These are phyloP conservation scores for Beroe forskalii DNA, from an alignment of 37 sponge, comb jelly and placozoan species.

Conservation along the genomic window DNA sequence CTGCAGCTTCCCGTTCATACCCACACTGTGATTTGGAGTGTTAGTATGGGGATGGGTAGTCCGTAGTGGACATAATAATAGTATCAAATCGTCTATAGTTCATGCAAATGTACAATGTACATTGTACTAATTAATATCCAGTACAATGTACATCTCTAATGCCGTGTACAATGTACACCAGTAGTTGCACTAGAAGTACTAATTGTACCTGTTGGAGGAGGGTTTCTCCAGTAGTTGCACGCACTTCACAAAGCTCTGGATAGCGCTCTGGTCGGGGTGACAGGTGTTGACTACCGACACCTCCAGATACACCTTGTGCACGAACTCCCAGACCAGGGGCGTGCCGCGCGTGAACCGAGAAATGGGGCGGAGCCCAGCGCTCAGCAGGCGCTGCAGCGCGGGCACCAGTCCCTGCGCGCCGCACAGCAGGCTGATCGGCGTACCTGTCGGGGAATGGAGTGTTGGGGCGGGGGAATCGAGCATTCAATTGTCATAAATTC, in stretches of 20 bases:
- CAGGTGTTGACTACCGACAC: conserved; percentile 23
- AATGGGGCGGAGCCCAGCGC: conserved; percentile 7
- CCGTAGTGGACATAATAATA: too few relatives aligned
- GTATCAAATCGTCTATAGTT: too few relatives aligned
- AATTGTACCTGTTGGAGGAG: conserved; percentile 1
- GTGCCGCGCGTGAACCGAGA: conserved; percentile 40
- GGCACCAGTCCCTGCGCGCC: conserved; percentile 49
- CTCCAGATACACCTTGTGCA: conserved; percentile 56
- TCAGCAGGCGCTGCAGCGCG: conserved; percentile 18
- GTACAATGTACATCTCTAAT: too few relatives aligned
- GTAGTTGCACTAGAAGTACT: too few relatives aligned
- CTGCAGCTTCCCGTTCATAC: conserved; percentile 57
- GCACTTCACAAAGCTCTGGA: conserved; percentile 51
- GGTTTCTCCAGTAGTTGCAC: conserved; percentile 28
- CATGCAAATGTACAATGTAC: too few relatives aligned
- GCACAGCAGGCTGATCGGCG: neutral
- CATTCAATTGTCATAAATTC: too few relatives aligned
- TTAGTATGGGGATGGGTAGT: too few relatives aligned
- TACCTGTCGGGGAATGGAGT: too few relatives aligned
- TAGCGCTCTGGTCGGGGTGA: conserved; percentile 58
- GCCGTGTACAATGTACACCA: too few relatives aligned
- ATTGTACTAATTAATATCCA: too few relatives aligned
- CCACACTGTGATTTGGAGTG: conserved; percentile 58
- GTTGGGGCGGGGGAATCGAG: too few relatives aligned
- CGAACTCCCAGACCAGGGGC: conserved; percentile 28